Conservation (phyloP, 2,797 vertebrate species). For the Pteronotus mesoamericanus region DNA sequence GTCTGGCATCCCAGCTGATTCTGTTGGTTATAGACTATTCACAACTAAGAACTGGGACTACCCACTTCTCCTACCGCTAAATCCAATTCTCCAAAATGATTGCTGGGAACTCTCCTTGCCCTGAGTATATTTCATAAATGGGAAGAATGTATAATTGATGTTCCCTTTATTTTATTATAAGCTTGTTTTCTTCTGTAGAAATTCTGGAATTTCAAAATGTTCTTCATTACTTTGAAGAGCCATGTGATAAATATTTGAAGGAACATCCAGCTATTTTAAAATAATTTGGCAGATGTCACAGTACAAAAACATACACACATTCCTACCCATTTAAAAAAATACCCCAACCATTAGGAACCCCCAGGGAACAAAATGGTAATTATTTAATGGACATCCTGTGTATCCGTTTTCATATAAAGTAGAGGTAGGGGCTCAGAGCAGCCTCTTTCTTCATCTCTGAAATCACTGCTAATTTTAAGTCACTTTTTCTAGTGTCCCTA, state of each 20-base stretch:
- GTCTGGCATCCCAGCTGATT: not conserved
- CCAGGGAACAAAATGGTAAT: not conserved
- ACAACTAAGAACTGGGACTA: not conserved
- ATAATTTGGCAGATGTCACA: not conserved
- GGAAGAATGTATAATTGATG: not conserved
- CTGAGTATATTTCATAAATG: not conserved
- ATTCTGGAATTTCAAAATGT: constrained; percentile 5
- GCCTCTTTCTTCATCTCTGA: not conserved
- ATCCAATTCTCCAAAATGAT: not conserved
- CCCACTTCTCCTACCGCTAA: not conserved
- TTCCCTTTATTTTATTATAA: not conserved
- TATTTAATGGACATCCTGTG: not conserved
- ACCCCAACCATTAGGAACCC: not conserved
- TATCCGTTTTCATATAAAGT: not conserved
- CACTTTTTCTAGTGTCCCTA: not conserved
- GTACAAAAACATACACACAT: not conserved
- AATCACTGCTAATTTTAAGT: constrained; percentile 31
- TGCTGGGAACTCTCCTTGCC: not conserved
- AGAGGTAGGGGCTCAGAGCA: not conserved
- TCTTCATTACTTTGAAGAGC: not conserved
- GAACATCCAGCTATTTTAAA: not conserved
- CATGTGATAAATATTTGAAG: constrained; percentile 24
- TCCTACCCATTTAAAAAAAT: not conserved
- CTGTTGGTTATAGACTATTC: not conserved
- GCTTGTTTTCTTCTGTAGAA: not conserved